These are phyloP conservation scores for Vidua chalybeata DNA, from an alignment of 2,113 vertebrate genomes.

Conservation along the genomic window DNA sequence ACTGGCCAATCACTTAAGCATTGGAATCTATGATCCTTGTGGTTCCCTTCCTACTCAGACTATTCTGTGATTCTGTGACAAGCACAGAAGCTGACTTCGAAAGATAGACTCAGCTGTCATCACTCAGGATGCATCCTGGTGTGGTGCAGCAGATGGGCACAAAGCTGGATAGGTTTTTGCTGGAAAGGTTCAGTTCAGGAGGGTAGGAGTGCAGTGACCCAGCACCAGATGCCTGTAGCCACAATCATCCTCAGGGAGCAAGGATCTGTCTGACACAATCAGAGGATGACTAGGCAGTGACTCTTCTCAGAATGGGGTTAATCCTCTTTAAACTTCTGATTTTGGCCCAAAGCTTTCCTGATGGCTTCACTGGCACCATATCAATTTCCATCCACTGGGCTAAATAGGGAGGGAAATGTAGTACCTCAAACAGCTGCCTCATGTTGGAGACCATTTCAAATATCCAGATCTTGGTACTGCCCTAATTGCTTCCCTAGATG, in stretches of 20 bases:
- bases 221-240: background rate
- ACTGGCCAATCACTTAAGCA: background rate
- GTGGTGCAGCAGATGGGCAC: background rate
- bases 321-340: background rate
- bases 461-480: background rate
- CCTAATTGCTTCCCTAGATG: background rate
- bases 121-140: fast-evolving
- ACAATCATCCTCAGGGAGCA: background rate
- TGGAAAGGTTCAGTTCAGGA: background rate
- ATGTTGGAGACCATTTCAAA: fast-evolving
- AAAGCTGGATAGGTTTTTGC: background rate
- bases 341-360: background rate
- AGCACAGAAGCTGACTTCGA: background rate
- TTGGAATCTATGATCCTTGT: background rate
- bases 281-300: background rate
- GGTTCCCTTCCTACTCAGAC: background rate
- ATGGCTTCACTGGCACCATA: background rate
- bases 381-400: background rate
- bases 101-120: background rate
- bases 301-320: background rate
- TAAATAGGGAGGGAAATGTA: background rate
- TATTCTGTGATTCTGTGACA: background rate
- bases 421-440: background rate
- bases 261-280: background rate
- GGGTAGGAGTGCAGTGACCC: background rate